Evolutionary conservation across 2,113 vertebrate species (phyloP).

Genomic region (Gyps fulvus): DNA sequence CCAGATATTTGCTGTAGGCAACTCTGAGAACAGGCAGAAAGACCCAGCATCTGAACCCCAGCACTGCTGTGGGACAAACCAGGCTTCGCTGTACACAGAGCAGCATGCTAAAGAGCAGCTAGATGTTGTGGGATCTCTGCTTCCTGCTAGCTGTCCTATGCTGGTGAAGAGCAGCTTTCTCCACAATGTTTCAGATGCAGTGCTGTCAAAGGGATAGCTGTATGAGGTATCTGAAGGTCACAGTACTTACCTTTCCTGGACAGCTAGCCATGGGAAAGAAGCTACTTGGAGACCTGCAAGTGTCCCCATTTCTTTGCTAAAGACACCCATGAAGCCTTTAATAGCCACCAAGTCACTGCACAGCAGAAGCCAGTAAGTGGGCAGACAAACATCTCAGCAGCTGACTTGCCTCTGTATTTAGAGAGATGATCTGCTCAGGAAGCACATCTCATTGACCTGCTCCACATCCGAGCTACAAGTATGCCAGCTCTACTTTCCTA

Average conservation of each 20-base stretch:
- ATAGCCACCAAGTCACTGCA: background rate
- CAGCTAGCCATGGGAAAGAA: background rate
- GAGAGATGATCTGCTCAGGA: background rate
- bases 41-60: background rate
- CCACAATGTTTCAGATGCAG: background rate
- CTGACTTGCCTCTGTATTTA: background rate
- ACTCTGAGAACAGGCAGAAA: background rate
- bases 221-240: background rate
- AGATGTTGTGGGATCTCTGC: background rate
- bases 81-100: background rate
- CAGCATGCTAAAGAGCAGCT: rapidly evolving
- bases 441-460: background rate
- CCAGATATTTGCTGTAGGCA: background rate
- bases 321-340: background rate
- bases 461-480: background rate
- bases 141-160: background rate
- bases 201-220: background rate
- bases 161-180: background rate
- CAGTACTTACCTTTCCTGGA: background rate
- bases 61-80: background rate
- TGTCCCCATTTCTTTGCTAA: background rate
- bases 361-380: background rate
- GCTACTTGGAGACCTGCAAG: background rate
- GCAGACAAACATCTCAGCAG: background rate
- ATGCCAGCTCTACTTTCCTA: background rate